These are phyloP conservation scores for Pelodiscus sinensis DNA, from an alignment of 2,113 vertebrate species.

Conservation along the genomic window DNA sequence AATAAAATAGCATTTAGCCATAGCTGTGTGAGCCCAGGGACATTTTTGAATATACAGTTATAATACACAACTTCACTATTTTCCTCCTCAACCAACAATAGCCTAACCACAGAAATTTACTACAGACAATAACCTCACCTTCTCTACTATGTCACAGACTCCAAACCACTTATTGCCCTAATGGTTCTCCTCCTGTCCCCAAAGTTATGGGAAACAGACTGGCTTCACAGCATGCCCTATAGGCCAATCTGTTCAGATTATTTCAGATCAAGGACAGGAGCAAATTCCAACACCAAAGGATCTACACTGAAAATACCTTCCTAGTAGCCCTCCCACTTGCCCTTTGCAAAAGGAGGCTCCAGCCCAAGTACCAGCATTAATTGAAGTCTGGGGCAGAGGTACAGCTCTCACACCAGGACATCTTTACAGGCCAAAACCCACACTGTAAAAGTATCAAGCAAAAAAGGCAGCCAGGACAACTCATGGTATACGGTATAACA, in stretches of 20 bases:
- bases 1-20: background rate
- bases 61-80: background rate
- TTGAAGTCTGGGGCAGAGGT: constrained; percentile 33
- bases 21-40: background rate
- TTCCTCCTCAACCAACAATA: background rate
- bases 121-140: background rate
- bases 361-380: constrained; percentile 5
- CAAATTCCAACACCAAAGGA: constrained; percentile 1
- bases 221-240: background rate
- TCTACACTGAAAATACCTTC: constrained; percentile 25
- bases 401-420: background rate
- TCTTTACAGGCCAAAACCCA: constrained; percentile 4
- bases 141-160: background rate
- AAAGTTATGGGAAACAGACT: background rate
- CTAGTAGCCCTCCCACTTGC: background rate
- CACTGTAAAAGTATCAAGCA: background rate
- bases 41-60: background rate
- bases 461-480: constrained; percentile 21
- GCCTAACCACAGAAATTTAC: constrained; percentile 15
- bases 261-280: constrained; percentile 11
- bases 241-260: background rate
- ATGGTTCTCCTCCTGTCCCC: background rate
- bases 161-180: background rate
- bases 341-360: constrained; percentile 34
- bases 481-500: background rate